Base-by-base conservation (phyloP, 2,888 invertebrate species). In the Hoplodrina blanda region DNA sequence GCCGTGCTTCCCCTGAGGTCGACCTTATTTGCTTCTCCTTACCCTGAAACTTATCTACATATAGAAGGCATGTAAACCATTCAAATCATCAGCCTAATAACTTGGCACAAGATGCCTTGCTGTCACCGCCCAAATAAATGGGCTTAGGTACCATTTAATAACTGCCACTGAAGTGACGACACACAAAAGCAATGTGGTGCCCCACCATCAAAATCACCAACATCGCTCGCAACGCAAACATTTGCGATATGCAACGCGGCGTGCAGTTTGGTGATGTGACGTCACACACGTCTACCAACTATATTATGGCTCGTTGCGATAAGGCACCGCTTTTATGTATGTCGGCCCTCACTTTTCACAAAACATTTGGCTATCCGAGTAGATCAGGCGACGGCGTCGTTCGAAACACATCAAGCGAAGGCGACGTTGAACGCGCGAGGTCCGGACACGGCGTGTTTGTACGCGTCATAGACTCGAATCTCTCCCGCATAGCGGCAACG, bases 401-500 rank as follows among this genome's bases (percentile, higher is more conserved):
- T 91, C 92, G 87, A 64, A 90, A 91, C 19, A 91, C 84, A 72
- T 94, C 94, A 1, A 91, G 84, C 30, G 93, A 76, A 4, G 94
- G 94, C 56, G 93, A 92, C 37, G 84, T 68, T 0, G 93, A 91
- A 2, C 95, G 82, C 69, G 84, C 69, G 4, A 91, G 78, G 66
- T 95, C 95, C 0, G 94, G 92, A 56, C 94, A 92, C 2, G 95
- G 95, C 73, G 95, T 94, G 87, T 92, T 93, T 13, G 94, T 89
- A 5, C 96, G 90, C 61, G 96, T 96, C 94, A 96, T 94, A 64
- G 93, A 96, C 83, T 96, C 96, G 87, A 96, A 96, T 13, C 95
- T 85, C 80, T 96, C 96, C 17, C 96, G 82, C 96, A 96, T 96
- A 19, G 96, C 96, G 11, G 96, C 96, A 86, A 96, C 96, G 87